These are phyloP conservation scores for Synanthedon formicaeformis DNA, from an alignment of 2,888 invertebrate species.

Conservation along the genomic window DNA sequence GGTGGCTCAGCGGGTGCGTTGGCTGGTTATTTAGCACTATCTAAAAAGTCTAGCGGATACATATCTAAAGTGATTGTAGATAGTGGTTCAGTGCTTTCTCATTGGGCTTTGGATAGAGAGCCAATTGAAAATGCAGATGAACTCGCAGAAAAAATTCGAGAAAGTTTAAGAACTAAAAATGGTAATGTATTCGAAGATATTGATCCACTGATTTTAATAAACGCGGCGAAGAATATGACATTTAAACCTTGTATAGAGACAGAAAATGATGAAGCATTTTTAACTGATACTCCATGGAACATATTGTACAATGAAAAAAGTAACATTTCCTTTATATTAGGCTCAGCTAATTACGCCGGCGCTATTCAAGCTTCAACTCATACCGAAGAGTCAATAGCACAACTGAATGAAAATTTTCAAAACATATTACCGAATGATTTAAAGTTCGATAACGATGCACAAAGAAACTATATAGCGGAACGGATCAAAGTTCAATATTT, in stretches of 20 bases:
- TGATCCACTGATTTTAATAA: conserved; percentile 18
- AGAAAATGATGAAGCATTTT: conserved; percentile 19
- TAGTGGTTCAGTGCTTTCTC: conserved; percentile 43
- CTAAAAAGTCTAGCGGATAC: conserved; percentile 25
- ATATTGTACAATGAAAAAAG: conserved; percentile 21
- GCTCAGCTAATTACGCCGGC: conserved; percentile 41
- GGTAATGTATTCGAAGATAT: conserved; percentile 13
- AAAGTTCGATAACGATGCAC: conserved; percentile 17
- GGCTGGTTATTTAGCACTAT: conserved; percentile 40
- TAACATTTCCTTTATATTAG: conserved; percentile 34
- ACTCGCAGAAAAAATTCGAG: conserved; percentile 38
- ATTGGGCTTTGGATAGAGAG: conserved; percentile 28
- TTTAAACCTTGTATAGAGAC: conserved; percentile 40
- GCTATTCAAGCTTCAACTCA: conserved; percentile 27
- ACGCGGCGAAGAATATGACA: conserved; percentile 17
- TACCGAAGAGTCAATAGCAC: conserved; percentile 17
- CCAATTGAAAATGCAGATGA: conserved; percentile 25
- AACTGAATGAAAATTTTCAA: conserved; percentile 25
- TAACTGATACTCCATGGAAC: conserved; percentile 32
- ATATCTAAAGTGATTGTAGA: conserved; percentile 47
- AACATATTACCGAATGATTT: conserved; percentile 39
- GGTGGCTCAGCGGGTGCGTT: conserved; percentile 40
- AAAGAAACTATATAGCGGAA: conserved; percentile 16
- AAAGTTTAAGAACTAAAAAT: conserved; percentile 5
- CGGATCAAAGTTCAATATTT: conserved; percentile 36